phyloP scores from a whole-genome alignment of 2,113 vertebrate species.

The Misgurnus anguillicaudatus region DNA sequence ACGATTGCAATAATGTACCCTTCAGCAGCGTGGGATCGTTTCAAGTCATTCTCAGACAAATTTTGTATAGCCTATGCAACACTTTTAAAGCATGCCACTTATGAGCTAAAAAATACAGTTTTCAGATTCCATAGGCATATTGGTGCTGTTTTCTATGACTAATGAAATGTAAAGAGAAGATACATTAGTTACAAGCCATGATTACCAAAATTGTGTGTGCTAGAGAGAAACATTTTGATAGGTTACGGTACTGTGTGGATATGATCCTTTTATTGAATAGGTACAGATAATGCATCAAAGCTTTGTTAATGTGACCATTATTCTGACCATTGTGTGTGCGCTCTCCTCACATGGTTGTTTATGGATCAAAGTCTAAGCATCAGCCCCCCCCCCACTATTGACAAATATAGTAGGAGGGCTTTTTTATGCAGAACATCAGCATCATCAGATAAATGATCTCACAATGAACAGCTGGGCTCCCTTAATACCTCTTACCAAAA shows the following conservation, averaged over 20 bases:
- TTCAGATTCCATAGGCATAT: background rate
- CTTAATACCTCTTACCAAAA: conserved; percentile 39
- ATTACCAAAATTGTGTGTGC: no score
- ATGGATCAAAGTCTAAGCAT: conserved; percentile 19
- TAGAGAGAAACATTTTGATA: no score
- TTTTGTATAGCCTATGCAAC: background rate
- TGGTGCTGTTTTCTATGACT: background rate
- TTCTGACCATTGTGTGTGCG: background rate
- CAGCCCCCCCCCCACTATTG: conserved; percentile 20
- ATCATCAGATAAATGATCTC: conserved; percentile 30
- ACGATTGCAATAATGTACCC: conserved; percentile 48
- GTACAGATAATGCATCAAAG: background rate
- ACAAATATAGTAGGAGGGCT: conserved; percentile 31
- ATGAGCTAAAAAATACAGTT: background rate
- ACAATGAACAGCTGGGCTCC: conserved; percentile 45
- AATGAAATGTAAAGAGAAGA: background rate
- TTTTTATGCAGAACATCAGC: conserved; percentile 33
- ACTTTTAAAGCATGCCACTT: background rate
- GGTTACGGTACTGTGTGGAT: no score
- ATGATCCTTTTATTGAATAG: background rate
- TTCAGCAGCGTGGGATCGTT: conserved; percentile 6
- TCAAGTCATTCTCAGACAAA: background rate
- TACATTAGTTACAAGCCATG: background rate
- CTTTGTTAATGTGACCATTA: conserved; percentile 23
- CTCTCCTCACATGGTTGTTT: conserved; percentile 4